Evolutionary conservation across 1,140 invertebrate genomes (phyloP).

Genomic region (Bactericera cockerelli): DNA sequence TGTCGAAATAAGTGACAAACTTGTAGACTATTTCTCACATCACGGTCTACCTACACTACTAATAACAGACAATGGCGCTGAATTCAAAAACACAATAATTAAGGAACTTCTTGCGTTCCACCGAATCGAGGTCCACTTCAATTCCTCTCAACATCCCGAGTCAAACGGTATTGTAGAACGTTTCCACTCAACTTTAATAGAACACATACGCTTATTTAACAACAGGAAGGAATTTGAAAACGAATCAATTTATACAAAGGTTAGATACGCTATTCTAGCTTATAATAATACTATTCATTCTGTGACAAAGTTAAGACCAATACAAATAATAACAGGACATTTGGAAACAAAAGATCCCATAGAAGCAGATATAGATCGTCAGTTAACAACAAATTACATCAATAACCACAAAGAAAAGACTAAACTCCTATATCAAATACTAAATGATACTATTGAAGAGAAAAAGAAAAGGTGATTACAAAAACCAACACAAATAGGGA

Average conservation of each 20-base stretch:
- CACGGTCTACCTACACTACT: background rate
- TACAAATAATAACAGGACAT: background rate
- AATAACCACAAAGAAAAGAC: background rate
- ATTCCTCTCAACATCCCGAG: background rate
- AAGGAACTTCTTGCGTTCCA: background rate
- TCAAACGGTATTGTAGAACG: background rate
- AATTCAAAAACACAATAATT: slow-evolving; percentile 4
- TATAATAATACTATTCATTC: background rate
- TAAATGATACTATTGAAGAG: background rate
- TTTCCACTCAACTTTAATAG: background rate
- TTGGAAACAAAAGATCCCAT: background rate
- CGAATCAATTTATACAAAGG: background rate
- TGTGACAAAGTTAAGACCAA: background rate
- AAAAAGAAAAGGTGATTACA: background rate
- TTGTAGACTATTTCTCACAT: background rate
- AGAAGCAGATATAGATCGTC: background rate
- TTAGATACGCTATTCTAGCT: background rate
- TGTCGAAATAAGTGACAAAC: background rate
- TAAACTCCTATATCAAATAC: background rate
- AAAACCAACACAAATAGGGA: background rate
- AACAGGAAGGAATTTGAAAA: background rate
- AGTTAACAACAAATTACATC: background rate
- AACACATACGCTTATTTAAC: background rate
- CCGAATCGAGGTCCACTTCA: background rate
- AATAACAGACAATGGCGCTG: background rate